Base-by-base conservation (phyloP, 2,888 invertebrate genomes). In the Trachelus stipa region DNA sequence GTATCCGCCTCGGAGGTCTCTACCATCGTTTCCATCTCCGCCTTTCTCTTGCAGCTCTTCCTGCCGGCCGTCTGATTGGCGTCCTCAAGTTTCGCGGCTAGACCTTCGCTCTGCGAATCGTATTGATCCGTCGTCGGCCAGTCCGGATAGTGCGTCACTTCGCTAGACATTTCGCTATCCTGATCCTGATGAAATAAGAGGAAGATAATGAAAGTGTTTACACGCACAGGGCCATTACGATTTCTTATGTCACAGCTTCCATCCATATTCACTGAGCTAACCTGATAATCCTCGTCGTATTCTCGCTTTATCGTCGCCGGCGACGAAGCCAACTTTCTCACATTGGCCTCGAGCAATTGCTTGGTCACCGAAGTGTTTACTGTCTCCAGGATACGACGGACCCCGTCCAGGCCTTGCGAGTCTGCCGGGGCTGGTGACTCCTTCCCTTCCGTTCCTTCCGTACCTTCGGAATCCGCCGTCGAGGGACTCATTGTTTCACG, bases 81-180 rank as follows among this genome's bases (percentile, higher is more conserved):
- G 87, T 95, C 95, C 83, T 96, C 95, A 74, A 96, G 93, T 89
- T 96, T 96, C 71, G 96, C 96, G n/a, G 95, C 95, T 81, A 95
- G 91, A n/a, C 95, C 95, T 92, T 96, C 96, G 84, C 95, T 95
- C 88, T 94, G 91, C n/a, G 90, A 91, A 77, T 91, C 91, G 74
- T 87, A 91, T 75, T 90, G 91, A 73, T 91, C 91, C 34, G 83
- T 81, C 68, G 85, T 77, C 12, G 87, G 84, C 90, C 90, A 90
- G 34, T 90, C 90, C 11, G 85, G 87, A 80, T 84, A 88, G 56
- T 88, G 89, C 12, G 87, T 83, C 86, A 90, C 90, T 78, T 91
- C 91, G 75, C 87, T 89, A 40, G 91, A 91, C 83, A 91, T 88
- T 77, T 90, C 91, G 74, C 91, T 96, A 87, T 96, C 96, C 87